Conservation (phyloP, 2,888 invertebrate species). For the Neocrepidodera transversa region DNA sequence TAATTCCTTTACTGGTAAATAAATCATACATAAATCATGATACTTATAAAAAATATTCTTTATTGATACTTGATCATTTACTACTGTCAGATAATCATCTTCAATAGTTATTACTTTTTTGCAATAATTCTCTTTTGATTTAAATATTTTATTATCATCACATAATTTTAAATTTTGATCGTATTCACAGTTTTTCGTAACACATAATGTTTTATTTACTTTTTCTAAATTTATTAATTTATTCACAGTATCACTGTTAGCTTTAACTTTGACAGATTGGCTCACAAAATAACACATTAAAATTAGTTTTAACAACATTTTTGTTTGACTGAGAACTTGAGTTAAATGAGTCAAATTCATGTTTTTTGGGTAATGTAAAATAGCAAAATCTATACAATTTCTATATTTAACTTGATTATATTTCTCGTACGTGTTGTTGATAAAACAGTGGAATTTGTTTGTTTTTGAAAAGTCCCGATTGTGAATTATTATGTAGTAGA, state of each 20-base stretch:
- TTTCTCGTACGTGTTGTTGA: constrained; percentile 21
- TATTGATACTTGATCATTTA: not conserved
- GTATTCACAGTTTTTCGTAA: not conserved
- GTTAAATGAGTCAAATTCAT: too few species aligned
- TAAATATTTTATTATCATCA: not conserved
- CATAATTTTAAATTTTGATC: not conserved
- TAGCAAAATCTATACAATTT: constrained; percentile 17
- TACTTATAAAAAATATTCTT: not conserved
- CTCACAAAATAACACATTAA: not conserved
- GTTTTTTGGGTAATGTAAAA: too few species aligned
- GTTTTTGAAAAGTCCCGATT: too few species aligned
- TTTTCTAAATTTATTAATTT: not conserved
- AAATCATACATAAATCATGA: not conserved
- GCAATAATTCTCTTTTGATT: not conserved
- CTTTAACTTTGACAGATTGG: not conserved
- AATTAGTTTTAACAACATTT: not conserved
- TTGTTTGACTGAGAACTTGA: not conserved
- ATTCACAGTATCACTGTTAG: not conserved
- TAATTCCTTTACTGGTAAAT: not conserved
- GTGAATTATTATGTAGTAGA: too few species aligned
- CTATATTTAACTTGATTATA: constrained; percentile 33
- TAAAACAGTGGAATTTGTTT: constrained; percentile 21
- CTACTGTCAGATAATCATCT: not conserved
- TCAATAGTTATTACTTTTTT: not conserved
- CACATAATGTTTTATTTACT: not conserved